Evolutionary conservation across 2,797 vertebrate genomes (phyloP).

Genomic region (Vipera ursinii): DNA sequence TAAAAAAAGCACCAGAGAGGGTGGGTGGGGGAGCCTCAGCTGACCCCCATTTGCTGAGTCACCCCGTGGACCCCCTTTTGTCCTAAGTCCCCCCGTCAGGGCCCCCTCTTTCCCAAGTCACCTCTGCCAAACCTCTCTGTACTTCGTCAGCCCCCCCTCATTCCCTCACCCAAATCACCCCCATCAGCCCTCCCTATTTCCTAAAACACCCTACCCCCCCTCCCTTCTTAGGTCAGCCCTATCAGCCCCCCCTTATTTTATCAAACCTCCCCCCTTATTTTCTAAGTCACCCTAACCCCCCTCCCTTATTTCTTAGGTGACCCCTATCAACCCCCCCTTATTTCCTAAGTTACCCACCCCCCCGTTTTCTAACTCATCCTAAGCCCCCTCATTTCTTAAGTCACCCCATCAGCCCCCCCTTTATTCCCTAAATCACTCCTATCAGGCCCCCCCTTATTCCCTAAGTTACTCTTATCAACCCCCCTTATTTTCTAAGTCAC

Average conservation of each 20-base stretch:
- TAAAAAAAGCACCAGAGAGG: neutral
- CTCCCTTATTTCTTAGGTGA: neutral
- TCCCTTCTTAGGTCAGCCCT: too few relatives aligned
- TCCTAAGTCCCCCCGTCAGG: neutral
- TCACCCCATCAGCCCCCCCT: too few relatives aligned
- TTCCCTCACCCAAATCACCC: neutral
- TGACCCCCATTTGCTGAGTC: neutral
- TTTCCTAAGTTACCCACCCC: too few relatives aligned
- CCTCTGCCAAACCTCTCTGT: neutral
- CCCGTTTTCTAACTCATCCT: accelerated
- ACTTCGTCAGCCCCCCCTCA: neutral
- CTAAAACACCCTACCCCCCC: too few relatives aligned
- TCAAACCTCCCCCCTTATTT: too few relatives aligned
- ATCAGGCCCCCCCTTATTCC: neutral
- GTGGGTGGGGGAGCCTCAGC: neutral
- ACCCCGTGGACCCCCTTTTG: too few relatives aligned
- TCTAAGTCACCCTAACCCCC: too few relatives aligned
- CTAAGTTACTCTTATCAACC: neutral
- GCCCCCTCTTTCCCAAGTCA: neutral
- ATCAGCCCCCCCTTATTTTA: too few relatives aligned
- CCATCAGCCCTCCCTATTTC: too few relatives aligned
- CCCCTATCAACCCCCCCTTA: too few relatives aligned
- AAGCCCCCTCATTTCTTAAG: too few relatives aligned
- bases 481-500: too few relatives aligned
- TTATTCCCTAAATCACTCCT: neutral